These are phyloP conservation scores for Beris morrisii DNA, from an alignment of 2,888 invertebrate genomes.

Conservation along the genomic window DNA sequence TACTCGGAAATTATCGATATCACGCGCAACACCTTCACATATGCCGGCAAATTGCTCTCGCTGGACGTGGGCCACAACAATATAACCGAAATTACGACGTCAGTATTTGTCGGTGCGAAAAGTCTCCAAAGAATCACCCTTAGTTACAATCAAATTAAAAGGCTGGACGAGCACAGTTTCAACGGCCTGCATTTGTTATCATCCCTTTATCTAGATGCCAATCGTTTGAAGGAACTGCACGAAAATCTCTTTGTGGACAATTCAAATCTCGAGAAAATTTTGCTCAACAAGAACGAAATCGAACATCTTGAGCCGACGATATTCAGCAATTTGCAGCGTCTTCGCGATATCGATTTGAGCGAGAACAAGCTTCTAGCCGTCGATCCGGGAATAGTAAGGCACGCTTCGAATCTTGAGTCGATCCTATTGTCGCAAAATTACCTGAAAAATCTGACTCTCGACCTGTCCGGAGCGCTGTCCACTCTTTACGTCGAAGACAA, in stretches of 20 bases:
- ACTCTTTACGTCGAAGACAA: conserved; percentile 51
- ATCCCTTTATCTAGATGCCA: conserved; percentile 34
- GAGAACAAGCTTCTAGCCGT: conserved; percentile 47
- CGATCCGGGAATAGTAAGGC: conserved; percentile 51
- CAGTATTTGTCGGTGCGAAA: conserved; percentile 15
- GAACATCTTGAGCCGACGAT: conserved; percentile 49
- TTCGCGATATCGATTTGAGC: conserved; percentile 51
- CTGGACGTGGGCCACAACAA: conserved; percentile 8
- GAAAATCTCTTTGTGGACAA: conserved; percentile 52
- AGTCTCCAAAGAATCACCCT: conserved; percentile 1
- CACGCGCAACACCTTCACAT: conserved; percentile 3
- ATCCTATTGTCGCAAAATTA: conserved; percentile 47
- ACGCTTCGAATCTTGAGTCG: conserved; percentile 48
- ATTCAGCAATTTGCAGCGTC: conserved; percentile 49
- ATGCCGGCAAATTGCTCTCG: not conserved
- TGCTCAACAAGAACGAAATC: conserved; percentile 49
- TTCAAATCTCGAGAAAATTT: conserved; percentile 47
- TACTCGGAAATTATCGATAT: conserved; percentile 15
- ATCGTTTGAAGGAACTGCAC: conserved; percentile 46
- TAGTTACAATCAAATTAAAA: conserved; percentile 4
- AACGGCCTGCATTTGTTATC: not conserved
- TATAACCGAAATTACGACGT: conserved; percentile 1
- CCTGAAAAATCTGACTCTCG: conserved; percentile 45
- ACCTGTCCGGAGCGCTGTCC: conserved; percentile 45
- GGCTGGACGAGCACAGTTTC: conserved; percentile 16